A percentile compares a stretch with the other conserved stretches of the same genome.
Conservation (phyloP, 2,113 vertebrate genomes). For the Rhabdomys dilectus region DNA sequence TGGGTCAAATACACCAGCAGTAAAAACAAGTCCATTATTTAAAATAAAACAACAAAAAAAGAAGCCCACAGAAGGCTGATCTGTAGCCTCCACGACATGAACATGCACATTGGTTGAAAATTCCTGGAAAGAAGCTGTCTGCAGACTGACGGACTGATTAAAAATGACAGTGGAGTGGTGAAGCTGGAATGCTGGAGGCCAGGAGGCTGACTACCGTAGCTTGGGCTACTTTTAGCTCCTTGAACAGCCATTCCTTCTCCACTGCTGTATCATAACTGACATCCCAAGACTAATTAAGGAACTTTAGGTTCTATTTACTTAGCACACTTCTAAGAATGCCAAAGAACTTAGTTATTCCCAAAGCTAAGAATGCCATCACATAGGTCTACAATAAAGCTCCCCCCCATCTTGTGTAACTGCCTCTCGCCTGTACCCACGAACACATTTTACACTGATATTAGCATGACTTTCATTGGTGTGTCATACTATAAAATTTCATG, state of each 20-base stretch:
- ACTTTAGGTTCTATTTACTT: not conserved
- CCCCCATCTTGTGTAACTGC: not conserved
- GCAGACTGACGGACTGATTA: not conserved
- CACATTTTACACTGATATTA: not conserved
- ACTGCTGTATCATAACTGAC: too few relatives aligned
- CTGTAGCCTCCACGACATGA: not conserved
- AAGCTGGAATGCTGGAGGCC: not conserved
- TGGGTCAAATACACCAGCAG: not conserved
- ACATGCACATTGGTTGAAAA: not conserved
- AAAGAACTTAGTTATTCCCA: too few relatives aligned
- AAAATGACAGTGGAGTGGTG: not conserved
- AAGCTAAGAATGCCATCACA: not conserved
- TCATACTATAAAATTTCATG: not conserved
- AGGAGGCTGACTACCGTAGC: not conserved
- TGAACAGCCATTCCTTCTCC: not conserved
- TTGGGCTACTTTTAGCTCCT: not conserved
- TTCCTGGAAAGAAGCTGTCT: not conserved
- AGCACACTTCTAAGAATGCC: not conserved
- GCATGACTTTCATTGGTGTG: not conserved
- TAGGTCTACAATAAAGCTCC: not conserved
- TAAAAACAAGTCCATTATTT: not conserved
- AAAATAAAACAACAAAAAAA: not conserved
- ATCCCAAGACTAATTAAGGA: not conserved
- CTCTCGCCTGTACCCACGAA: not conserved
- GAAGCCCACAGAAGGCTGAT: not conserved